Conservation (phyloP, 2,888 invertebrate species). For the Aradus depressus region DNA sequence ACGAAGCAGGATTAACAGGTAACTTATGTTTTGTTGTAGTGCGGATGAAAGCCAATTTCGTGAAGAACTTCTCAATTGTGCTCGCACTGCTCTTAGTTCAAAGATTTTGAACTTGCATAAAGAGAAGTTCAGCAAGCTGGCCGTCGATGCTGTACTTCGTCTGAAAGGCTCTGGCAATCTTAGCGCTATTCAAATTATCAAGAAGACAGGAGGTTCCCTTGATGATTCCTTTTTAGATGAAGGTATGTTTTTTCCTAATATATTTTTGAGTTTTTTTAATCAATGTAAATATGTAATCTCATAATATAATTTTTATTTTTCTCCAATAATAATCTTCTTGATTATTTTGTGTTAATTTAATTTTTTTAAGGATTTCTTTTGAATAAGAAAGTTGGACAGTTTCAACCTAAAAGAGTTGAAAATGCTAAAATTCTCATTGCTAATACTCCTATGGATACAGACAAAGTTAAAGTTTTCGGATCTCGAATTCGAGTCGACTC, state of each 20-base stretch:
- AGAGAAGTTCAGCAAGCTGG: slow-evolving; percentile 87
- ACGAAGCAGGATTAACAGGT: too few species aligned
- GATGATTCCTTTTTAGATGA: slow-evolving; percentile 94
- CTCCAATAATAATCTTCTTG: too few species aligned
- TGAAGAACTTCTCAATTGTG: slow-evolving; percentile 89
- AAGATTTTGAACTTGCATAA: slow-evolving; percentile 97
- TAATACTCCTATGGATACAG: slow-evolving; percentile 99
- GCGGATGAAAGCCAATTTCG: slow-evolving; percentile 64
- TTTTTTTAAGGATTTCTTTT: slow-evolving; percentile 60
- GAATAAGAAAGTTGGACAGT: slow-evolving; percentile 93
- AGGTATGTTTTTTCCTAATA: slow-evolving; percentile 38
- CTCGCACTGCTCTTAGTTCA: slow-evolving; percentile 92
- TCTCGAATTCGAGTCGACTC: slow-evolving; percentile 88
- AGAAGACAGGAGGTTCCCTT: slow-evolving; percentile 86
- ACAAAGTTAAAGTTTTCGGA: slow-evolving; percentile 98
- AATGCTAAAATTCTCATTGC: slow-evolving; percentile 96
- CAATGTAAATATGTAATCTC: not conserved
- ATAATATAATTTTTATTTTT: not conserved
- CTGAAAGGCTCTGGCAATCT: slow-evolving; percentile 92
- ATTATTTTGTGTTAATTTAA: not conserved
- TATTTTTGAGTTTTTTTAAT: slow-evolving; percentile 7
- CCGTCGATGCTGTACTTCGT: slow-evolving; percentile 89
- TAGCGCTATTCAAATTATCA: slow-evolving; percentile 93
- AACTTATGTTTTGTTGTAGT: too few species aligned
- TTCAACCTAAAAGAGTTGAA: slow-evolving; percentile 90